A percentile compares a stretch with the other conserved stretches of the same genome.
Evolutionary conservation across 2,888 invertebrate genomes (phyloP).

Genomic region (Bembecia ichneumoniformis): DNA sequence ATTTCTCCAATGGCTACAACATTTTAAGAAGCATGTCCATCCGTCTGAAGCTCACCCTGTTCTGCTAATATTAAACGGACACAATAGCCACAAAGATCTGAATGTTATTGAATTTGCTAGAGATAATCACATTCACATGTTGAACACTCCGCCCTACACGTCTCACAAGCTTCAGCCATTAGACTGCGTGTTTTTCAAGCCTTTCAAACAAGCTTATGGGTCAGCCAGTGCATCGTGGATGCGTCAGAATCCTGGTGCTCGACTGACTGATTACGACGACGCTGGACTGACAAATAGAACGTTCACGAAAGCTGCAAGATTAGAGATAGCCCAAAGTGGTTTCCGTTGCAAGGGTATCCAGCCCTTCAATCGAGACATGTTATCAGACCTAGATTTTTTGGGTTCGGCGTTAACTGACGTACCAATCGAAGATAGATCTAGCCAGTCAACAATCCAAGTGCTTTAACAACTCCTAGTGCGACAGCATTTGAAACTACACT

Average conservation of each 20-base stretch:
- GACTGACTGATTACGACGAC: constrained; percentile 13
- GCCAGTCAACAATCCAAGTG: not conserved
- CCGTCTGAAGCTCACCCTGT: not conserved
- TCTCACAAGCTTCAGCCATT: constrained; percentile 15
- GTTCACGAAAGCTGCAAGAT: constrained; percentile 10
- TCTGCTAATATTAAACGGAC: constrained; percentile 8
- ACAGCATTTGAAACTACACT: not conserved
- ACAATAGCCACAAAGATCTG: constrained; percentile 9
- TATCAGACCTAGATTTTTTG: constrained; percentile 11
- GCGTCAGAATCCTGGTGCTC: constrained; percentile 10
- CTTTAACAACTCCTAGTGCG: not conserved
- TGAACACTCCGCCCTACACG: constrained; percentile 13
- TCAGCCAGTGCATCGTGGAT: constrained; percentile 11
- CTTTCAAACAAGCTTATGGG: constrained; percentile 7
- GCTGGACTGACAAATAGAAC: constrained; percentile 12
- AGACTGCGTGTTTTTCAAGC: constrained; percentile 11
- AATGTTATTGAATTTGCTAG: constrained; percentile 12
- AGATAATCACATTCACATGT: constrained; percentile 16
- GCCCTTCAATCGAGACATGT: constrained; percentile 19
- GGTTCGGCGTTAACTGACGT: constrained; percentile 5
- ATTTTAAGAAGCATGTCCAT: constrained; percentile 2
- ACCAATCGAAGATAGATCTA: constrained; percentile 1
- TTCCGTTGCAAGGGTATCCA: constrained; percentile 28
- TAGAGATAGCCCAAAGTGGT: constrained; percentile 10
- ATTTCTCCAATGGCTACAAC: constrained; percentile 10